These are phyloP conservation scores for Mellivora capensis DNA, from an alignment of 2,113 vertebrate genomes.

Conservation along the genomic window DNA sequence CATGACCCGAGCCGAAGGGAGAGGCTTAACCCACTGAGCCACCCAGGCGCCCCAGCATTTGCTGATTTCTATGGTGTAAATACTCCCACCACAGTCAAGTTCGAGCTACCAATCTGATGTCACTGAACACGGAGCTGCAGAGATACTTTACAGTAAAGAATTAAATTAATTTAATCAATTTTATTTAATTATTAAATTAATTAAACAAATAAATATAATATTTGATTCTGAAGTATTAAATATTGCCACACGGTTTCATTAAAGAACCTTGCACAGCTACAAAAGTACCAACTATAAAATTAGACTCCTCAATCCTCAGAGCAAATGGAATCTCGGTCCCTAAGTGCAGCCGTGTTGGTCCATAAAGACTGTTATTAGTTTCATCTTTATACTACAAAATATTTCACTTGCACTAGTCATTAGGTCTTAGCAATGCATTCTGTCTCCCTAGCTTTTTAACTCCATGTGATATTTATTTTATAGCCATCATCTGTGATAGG, in stretches of 20 bases:
- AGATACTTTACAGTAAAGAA: no score
- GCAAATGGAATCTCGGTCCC: conserved; percentile 56
- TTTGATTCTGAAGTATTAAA: conserved; percentile 58
- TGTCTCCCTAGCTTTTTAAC: conserved; percentile 59
- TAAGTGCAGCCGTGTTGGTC: conserved; percentile 47
- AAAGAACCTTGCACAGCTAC: conserved; percentile 33
- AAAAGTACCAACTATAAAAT: conserved; percentile 70
- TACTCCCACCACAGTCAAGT: no score
- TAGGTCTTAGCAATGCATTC: conserved; percentile 48
- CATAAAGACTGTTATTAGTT: conserved; percentile 71
- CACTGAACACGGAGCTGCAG: no score
- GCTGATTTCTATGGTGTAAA: no score
- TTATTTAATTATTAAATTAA: no score
- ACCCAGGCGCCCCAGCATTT: no score
- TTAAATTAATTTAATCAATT: no score
- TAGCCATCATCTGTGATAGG: conserved; percentile 49
- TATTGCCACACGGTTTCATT: conserved; percentile 42
- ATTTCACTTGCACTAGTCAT: conserved; percentile 65
- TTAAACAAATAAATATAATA: conserved; percentile 62
- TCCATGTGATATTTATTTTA: conserved; percentile 62
- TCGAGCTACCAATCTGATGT: no score
- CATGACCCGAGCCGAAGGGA: no score
- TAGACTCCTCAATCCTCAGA: conserved; percentile 51
- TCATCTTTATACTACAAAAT: conserved; percentile 67
- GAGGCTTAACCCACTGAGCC: no score